A percentile compares a stretch with the other conserved stretches of the same genome.
Evolutionary conservation across 2,888 invertebrate genomes (phyloP).

Genomic region (Phania funesta): DNA sequence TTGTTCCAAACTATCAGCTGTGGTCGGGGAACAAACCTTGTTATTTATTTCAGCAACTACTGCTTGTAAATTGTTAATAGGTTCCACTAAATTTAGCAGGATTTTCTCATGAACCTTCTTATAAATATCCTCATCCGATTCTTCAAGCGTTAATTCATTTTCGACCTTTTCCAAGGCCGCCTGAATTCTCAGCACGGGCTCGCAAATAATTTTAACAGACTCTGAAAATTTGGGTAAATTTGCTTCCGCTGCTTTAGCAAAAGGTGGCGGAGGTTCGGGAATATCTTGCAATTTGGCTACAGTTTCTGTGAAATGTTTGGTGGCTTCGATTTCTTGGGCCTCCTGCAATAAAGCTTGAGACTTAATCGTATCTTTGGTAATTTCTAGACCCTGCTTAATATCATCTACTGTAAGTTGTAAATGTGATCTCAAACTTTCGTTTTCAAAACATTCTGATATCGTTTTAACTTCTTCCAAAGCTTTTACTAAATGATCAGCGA

Average conservation of each 20-base stretch:
- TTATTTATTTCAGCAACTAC: slow-evolving; percentile 75
- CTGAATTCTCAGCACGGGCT: slow-evolving; percentile 81
- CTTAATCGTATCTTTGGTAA: slow-evolving; percentile 82
- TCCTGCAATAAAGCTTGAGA: slow-evolving; percentile 82
- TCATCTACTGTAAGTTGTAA: slow-evolving; percentile 81
- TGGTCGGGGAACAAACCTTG: slow-evolving; percentile 72
- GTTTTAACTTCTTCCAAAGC: slow-evolving; percentile 82
- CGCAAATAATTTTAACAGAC: slow-evolving; percentile 77
- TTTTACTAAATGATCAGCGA: slow-evolving; percentile 82
- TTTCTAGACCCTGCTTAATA: slow-evolving; percentile 81
- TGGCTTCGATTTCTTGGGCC: slow-evolving; percentile 80
- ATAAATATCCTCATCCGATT: slow-evolving; percentile 77
- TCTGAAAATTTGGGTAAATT: slow-evolving; percentile 78
- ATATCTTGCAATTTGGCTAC: slow-evolving; percentile 78
- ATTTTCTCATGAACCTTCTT: slow-evolving; percentile 77
- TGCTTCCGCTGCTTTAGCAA: slow-evolving; percentile 76
- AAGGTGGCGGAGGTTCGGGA: slow-evolving; percentile 75
- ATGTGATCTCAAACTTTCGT: slow-evolving; percentile 80
- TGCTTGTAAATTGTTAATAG: slow-evolving; percentile 75
- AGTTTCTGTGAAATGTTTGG: slow-evolving; percentile 78
- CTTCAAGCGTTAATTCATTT: slow-evolving; percentile 77
- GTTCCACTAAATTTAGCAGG: slow-evolving; percentile 75
- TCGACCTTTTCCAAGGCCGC: slow-evolving; percentile 79
- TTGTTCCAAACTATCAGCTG: slow-evolving; percentile 76
- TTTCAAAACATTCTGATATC: slow-evolving; percentile 81